Percentiles rank a stretch among this genome's conserved stretches.
Conservation (phyloP, 2,888 invertebrate genomes). For the Isotomurus palustris region DNA sequence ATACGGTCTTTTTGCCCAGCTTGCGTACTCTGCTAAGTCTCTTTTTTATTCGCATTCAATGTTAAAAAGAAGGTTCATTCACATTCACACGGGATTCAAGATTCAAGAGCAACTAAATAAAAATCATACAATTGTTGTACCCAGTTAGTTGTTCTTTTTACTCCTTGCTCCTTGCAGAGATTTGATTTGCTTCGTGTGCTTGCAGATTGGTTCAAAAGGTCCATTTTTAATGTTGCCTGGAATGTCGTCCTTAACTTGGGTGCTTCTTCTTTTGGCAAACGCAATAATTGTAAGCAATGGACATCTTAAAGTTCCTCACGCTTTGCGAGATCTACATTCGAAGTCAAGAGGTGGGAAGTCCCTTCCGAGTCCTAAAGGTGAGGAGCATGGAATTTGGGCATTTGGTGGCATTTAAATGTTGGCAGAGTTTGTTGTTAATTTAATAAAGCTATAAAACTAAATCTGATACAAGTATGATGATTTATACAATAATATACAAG, state of each 20-base stretch:
- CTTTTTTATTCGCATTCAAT: background rate
- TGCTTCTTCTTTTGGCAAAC: background rate
- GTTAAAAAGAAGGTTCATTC: slow-evolving; percentile 20
- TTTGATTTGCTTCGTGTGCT: no score
- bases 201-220: no score
- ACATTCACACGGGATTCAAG: no score
- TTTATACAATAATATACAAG: no score
- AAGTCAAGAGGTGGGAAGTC: background rate
- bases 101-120: background rate
- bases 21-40: background rate
- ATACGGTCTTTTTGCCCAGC: background rate
- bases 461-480: background rate
- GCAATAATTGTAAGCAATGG: background rate
- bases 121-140: slow-evolving; percentile 9
- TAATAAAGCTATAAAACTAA: background rate
- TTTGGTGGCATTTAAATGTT: no score
- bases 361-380: slow-evolving; percentile 35
- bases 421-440: no score
- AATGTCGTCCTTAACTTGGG: no score
- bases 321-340: background rate
- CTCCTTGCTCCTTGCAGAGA: background rate
- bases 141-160: background rate
- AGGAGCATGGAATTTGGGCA: background rate
- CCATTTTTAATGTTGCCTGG: no score
- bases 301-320: background rate